These are phyloP conservation scores for Apantesis nais DNA, from an alignment of 2,888 invertebrate species.

Conservation along the genomic window DNA sequence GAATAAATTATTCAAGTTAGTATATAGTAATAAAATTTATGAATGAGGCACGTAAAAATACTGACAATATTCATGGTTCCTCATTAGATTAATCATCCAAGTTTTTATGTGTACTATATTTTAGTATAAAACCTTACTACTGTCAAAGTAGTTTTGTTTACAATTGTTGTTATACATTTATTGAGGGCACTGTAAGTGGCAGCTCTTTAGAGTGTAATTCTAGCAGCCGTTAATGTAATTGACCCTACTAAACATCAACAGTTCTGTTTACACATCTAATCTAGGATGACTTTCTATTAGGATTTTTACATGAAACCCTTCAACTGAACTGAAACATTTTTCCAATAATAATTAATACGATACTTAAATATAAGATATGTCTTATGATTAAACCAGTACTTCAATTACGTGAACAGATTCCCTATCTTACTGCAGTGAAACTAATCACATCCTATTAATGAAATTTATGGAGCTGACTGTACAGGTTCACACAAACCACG, in stretches of 20 bases:
- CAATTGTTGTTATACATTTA: conserved; percentile 53
- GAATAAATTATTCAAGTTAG: not conserved
- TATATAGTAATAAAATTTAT: not conserved
- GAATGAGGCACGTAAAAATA: not conserved
- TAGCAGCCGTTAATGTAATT: conserved; percentile 46
- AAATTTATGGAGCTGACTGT: conserved; percentile 12
- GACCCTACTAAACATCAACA: conserved; percentile 37
- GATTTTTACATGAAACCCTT: conserved; percentile 22
- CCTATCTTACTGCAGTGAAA: not conserved
- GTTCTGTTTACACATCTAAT: conserved; percentile 30
- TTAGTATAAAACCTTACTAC: conserved; percentile 36
- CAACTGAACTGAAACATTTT: not conserved
- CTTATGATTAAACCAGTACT: not conserved
- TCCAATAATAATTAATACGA: not conserved
- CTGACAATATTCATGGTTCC: not conserved
- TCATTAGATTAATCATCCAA: conserved; percentile 18
- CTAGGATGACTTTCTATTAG: conserved; percentile 26
- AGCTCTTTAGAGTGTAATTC: conserved; percentile 51
- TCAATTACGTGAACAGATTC: not conserved
- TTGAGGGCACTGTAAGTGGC: conserved; percentile 45
- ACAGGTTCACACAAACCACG: conserved; percentile 21
- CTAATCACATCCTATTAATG: not conserved
- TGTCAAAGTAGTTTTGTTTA: conserved; percentile 49
- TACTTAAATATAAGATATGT: not conserved
- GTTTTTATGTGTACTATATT: conserved; percentile 37